Percentiles rank a stretch among this genome's conserved stretches.
Conservation (phyloP, 2,797 vertebrate genomes). For the Lacerta agilis region DNA sequence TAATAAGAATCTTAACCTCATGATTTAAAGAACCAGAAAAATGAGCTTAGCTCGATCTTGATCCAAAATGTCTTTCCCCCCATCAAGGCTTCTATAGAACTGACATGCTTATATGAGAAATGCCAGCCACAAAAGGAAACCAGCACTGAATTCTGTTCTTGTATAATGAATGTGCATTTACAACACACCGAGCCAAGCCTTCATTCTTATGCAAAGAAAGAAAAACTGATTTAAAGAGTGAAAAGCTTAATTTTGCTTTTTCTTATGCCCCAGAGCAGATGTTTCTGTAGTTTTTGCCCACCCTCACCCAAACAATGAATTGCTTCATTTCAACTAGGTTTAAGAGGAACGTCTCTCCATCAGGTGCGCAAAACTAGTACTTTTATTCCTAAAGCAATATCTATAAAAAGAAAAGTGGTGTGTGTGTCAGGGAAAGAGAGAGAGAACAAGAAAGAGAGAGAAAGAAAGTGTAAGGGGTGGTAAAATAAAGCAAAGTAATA, state of each 20-base stretch:
- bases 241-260: constrained; percentile 45
- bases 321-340: constrained; percentile 40
- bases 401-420: constrained; percentile 11
- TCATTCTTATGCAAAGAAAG: constrained; percentile 59
- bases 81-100: constrained; percentile 30
- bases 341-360: constrained; percentile 21
- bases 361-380: constrained; percentile 34
- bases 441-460: background rate
- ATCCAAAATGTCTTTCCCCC: constrained; percentile 35
- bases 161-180: constrained; percentile 55
- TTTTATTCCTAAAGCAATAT: constrained; percentile 10
- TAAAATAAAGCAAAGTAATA: constrained; percentile 2
- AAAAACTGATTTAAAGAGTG: constrained; percentile 45
- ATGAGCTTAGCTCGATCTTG: constrained; percentile 46
- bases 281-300: background rate
- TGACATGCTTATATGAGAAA: constrained; percentile 27
- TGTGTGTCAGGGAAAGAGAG: background rate
- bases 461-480: background rate
- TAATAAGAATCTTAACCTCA: constrained; percentile 22
- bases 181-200: constrained; percentile 31
- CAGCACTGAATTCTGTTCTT: constrained; percentile 53
- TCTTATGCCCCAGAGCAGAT: constrained; percentile 30
- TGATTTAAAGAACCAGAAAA: constrained; percentile 61
- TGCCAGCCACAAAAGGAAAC: constrained; percentile 46
- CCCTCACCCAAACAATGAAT: constrained; percentile 7